Evolutionary conservation across 1,140 invertebrate species (phyloP).

Genomic region (Oreohelix idahoensis): DNA sequence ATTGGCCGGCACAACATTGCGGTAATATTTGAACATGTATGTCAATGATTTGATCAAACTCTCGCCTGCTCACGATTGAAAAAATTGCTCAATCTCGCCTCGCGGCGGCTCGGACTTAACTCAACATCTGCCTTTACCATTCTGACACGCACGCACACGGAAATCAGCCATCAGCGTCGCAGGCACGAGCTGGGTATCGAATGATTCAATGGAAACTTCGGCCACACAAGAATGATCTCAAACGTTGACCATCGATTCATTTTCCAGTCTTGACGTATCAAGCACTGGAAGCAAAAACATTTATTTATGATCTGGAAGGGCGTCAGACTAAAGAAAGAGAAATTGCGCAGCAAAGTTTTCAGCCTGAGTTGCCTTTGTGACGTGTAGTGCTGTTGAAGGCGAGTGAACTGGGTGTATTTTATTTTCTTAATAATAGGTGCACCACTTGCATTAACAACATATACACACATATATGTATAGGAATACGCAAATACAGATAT

Average conservation of each 20-base stretch:
- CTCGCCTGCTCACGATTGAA: background rate
- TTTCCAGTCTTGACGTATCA: background rate
- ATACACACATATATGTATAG: no score
- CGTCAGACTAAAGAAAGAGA: background rate
- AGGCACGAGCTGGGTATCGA: background rate
- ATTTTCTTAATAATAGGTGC: no score
- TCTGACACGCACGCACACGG: background rate
- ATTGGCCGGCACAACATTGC: background rate
- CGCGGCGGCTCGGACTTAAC: background rate
- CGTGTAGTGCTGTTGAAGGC: no score
- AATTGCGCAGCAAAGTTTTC: background rate
- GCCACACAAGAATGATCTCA: background rate
- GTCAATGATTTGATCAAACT: constrained; percentile 9
- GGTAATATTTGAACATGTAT: constrained; percentile 10
- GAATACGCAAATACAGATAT: no score
- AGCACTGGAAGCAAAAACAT: constrained; percentile 17
- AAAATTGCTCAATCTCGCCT: constrained; percentile 2
- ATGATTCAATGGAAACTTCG: background rate
- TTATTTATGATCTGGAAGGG: background rate
- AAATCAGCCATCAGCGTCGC: constrained; percentile 8
- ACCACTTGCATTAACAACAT: no score
- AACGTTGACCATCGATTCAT: constrained; percentile 3
- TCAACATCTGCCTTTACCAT: background rate
- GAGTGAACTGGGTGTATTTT: no score
- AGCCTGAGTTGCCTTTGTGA: no score